Evolutionary conservation across 1,140 invertebrate genomes (phyloP).

Genomic region (Bombus picipes): DNA sequence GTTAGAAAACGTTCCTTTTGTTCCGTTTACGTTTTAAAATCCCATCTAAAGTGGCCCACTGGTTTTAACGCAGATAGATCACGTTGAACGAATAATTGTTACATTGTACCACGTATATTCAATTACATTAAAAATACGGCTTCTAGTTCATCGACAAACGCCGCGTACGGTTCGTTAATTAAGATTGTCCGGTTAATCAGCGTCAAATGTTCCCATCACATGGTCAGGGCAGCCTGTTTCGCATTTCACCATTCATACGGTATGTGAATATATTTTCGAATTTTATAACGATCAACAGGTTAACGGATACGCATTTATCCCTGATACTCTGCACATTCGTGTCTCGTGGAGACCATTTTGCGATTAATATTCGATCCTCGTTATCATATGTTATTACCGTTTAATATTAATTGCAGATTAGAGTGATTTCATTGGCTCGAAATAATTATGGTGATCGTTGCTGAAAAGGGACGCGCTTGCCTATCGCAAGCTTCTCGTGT

Average conservation of each 20-base stretch:
- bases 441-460: background rate
- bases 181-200: conserved; percentile 31
- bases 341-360: background rate
- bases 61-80: conserved; percentile 3
- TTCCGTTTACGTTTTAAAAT: background rate
- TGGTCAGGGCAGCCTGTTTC: background rate
- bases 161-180: conserved; percentile 14
- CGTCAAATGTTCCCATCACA: conserved; percentile 1
- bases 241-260: background rate
- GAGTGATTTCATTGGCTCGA: background rate
- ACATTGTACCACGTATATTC: background rate
- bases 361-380: conserved; percentile 37
- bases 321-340: background rate
- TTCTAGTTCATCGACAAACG: background rate
- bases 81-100: conserved; percentile 3
- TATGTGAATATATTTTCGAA: conserved; percentile 17
- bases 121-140: conserved; percentile 11
- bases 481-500: background rate
- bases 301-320: conserved; percentile 14
- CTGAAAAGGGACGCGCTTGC: background rate
- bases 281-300: conserved; percentile 56
- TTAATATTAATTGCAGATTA: conserved; percentile 19
- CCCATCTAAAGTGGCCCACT: background rate
- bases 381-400: conserved; percentile 34
- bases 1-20: background rate